phyloP scores from a whole-genome alignment of 2,888 invertebrate genomes.

The Pseudanteris insignis region DNA sequence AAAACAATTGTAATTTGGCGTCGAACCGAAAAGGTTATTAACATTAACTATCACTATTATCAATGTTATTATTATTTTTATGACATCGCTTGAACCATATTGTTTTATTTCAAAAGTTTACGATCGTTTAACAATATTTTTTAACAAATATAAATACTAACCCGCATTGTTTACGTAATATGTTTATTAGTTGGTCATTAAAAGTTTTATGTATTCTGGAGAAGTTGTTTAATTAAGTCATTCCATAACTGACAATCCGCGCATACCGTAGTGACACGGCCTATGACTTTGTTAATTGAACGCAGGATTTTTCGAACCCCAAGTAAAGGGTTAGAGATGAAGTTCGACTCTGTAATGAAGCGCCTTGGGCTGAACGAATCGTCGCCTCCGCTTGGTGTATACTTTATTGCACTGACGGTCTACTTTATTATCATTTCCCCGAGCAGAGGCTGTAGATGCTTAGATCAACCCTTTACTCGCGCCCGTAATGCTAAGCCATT shows the following conservation, averaged over 20 bases:
- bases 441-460: conserved; percentile 52
- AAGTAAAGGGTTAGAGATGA: conserved; percentile 62
- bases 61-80: too few species aligned
- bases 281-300: conserved; percentile 47
- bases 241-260: conserved; percentile 37
- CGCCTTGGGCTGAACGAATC: conserved; percentile 61
- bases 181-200: too few species aligned
- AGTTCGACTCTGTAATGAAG: conserved; percentile 64
- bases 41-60: too few species aligned
- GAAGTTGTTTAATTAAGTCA: conserved; percentile 23
- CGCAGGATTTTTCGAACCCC: conserved; percentile 47
- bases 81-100: neutral
- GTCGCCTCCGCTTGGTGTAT: conserved; percentile 64
- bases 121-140: too few species aligned
- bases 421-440: conserved; percentile 62
- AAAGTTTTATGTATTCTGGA: neutral
- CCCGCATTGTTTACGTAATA: too few species aligned
- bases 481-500: conserved; percentile 54
- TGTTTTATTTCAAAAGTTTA: too few species aligned
- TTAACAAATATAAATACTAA: too few species aligned
- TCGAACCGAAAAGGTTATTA: too few species aligned
- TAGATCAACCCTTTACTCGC: conserved; percentile 63
- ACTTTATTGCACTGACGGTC: conserved; percentile 62
- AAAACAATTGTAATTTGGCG: too few species aligned
- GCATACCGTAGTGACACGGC: conserved; percentile 41